Evolutionary conservation across 2,797 vertebrate genomes (phyloP), one percentile per base, ranked within the genome.

Genomic region (Arrhamphus sclerolepis): DNA sequence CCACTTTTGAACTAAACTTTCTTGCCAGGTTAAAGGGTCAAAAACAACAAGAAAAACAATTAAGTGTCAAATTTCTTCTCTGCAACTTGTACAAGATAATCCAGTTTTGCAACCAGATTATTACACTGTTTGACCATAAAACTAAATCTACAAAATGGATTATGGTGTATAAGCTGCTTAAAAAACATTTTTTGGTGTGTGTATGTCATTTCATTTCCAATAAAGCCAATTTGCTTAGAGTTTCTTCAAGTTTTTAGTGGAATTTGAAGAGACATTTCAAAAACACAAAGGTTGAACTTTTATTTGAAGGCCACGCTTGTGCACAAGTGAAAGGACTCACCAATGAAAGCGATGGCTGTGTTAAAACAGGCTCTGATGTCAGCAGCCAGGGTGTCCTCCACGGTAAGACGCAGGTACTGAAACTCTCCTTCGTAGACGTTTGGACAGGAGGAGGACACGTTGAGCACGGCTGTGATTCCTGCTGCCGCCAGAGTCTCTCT

Each of bases 381-480:
- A 0, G 92, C 91, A 17, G 91, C 91, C 20, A 95, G 91, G 55
- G 47, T 95, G 83, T 96, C 95, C 81, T 95, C 95, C 72, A 95
- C 94, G 0, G 88, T 94, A 56, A 95, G 90, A 21, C 91, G 90
- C 77, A 94, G 92, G 78, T 96, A 95, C 70, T 76, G 56, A 39
- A 96, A 84, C 24, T 94, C 93, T 1, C 84, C 90, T 75, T 96
- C 94, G 0, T 93, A 95, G 67, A 93, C 89, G 85, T 95, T 95
- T 1, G 93, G 94, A 56, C 95, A 95, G 62, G 92, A 91, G 38
- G 94, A 93, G 0, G 95, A 95, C 21, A 96, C 94, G 2, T 96
- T 96, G 60, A 96, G 94, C 39, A 96, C 92, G 0, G 95, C 94
- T 0, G 95, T 96, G 84, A 96, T 95, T 34, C 94, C 93, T 0